Base-by-base conservation (phyloP, 2,888 invertebrate genomes). In the Sinodicranocentrus sp. region DNA sequence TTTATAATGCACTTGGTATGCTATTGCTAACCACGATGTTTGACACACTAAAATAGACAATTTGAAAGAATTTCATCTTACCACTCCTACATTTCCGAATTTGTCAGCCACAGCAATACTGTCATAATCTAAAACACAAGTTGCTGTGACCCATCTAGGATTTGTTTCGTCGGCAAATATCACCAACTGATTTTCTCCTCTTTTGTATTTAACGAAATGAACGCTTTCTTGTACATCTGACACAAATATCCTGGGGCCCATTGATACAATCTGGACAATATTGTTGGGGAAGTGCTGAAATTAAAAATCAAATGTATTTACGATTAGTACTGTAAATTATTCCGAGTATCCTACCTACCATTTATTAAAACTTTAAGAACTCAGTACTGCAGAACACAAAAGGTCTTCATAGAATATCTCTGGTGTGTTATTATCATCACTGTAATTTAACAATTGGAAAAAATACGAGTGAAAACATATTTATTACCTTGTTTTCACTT, bases 141-240 rank as follows among this genome's bases (percentile, higher is more conserved):
- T 95, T 67, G 96, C 95, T 0, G 98, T 98, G 43, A 98, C 95
- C 97, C 98, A 99, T 88, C 97, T 93, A 0, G 99, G 99, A 91
- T 97, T 96, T 0, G 98, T 98, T 90, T 99, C 99, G 90, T 99
- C 99, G 1, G 98, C 98, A 91, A 99, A 99, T 75, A 99, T 96
- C 26, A 99, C 97, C 84, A 99, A 92, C 90, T 99, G 98, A 91
- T 99, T 99, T 91, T 99, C 99, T 57, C 95, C 94, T 48, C 97
- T 94, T 90, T 97, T 97, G 91, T 99, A 99, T 48, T 98, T 94
- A 0, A 99, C 94, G 91, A 98, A 98, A 91, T 97, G 98, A 26
- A 99, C 95, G 23, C 98, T 98, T 91, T 99, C 99, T 91, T 98
- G 98, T 0, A 98, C 95, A 90, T 99, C 99, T 0, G 97, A 95